These are phyloP conservation scores for Seira ritae DNA, from an alignment of 2,888 invertebrate species.

Conservation along the genomic window DNA sequence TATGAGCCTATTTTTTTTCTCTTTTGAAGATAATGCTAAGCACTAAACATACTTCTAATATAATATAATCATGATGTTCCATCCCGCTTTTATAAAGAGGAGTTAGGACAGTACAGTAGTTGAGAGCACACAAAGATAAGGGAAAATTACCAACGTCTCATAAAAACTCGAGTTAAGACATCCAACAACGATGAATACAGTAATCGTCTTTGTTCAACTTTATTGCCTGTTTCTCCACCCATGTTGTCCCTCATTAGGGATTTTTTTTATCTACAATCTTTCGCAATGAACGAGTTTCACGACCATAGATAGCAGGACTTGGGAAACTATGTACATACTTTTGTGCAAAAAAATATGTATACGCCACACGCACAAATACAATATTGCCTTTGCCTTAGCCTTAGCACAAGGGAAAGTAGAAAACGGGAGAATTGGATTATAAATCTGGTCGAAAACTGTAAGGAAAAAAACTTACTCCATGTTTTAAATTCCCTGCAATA, in stretches of 20 bases:
- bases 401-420: not conserved
- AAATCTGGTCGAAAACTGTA: too few species aligned
- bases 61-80: not conserved
- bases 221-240: conserved; percentile 64
- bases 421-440: not conserved
- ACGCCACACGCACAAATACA: conserved; percentile 35
- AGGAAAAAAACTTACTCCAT: too few species aligned
- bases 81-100: not conserved
- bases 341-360: not conserved
- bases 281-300: conserved; percentile 33
- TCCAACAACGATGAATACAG: conserved; percentile 55
- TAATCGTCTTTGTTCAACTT: conserved; percentile 64
- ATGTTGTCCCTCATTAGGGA: conserved; percentile 63
- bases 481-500: too few species aligned
- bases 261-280: conserved; percentile 63
- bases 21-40: too few species aligned
- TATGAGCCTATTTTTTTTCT: not conserved
- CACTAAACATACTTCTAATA: too few species aligned
- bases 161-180: conserved; percentile 64
- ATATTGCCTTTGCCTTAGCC: not conserved
- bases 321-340: too few species aligned
- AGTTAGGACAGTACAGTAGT: not conserved
- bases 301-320: conserved; percentile 36
- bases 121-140: not conserved
- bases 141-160: conserved; percentile 45